These are phyloP conservation scores for Motacilla tschutschensis DNA, from an alignment of 2,113 vertebrate genomes.

Conservation along the genomic window DNA sequence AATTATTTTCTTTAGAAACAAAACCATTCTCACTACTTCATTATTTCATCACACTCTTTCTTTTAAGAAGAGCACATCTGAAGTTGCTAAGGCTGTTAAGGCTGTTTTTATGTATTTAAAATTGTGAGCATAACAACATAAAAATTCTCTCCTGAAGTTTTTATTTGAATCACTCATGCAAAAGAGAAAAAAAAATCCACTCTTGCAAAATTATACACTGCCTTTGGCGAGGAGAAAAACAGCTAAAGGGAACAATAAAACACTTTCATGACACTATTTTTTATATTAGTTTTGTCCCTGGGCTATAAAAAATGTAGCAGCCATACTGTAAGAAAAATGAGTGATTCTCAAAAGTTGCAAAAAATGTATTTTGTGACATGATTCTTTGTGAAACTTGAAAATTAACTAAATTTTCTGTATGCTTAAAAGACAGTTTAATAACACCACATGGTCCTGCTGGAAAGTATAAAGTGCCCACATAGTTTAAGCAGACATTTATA, in stretches of 20 bases:
- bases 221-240: conserved; percentile 32
- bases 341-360: background rate
- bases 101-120: background rate
- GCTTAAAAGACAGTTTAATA: background rate
- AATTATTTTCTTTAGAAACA: conserved; percentile 42
- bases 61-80: background rate
- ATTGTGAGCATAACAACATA: background rate
- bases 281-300: conserved; percentile 17
- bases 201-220: background rate
- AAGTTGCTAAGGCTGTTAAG: background rate
- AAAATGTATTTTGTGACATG: background rate
- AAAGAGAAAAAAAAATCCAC: background rate
- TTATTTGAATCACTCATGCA: conserved; percentile 10
- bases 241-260: conserved; percentile 34
- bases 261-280: conserved; percentile 3
- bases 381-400: background rate
- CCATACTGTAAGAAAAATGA: background rate
- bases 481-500: background rate
- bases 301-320: background rate
- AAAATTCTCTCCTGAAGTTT: conserved; percentile 29
- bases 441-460: background rate
- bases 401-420: background rate
- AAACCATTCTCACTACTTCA: background rate
- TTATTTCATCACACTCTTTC: background rate
- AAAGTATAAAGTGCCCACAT: background rate